Conservation (phyloP, 2,888 invertebrate species). For the Agrotis exclamationis region DNA sequence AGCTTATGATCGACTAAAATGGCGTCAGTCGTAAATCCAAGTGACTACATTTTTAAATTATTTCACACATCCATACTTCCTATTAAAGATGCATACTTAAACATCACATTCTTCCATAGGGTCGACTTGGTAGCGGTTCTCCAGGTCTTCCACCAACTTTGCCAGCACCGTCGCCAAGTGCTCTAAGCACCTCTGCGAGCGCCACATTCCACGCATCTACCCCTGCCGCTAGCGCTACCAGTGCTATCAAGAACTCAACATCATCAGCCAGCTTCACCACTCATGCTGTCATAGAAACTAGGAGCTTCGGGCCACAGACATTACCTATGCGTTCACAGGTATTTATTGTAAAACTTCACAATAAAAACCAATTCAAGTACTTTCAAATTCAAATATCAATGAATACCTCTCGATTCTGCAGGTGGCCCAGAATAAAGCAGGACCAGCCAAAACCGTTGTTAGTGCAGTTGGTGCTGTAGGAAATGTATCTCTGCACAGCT, state of each 20-base stretch:
- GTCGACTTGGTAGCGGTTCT: constrained; percentile 86
- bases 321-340: constrained; percentile 89
- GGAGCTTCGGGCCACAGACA: constrained; percentile 89
- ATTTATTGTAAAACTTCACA: constrained; percentile 23
- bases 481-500: constrained; percentile 96
- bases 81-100: not conserved
- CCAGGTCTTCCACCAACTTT: constrained; percentile 94
- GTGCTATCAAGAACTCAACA: constrained; percentile 90
- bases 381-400: not conserved
- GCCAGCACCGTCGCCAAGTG: constrained; percentile 94
- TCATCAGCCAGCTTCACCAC: constrained; percentile 92
- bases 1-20: no score
- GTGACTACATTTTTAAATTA: not conserved
- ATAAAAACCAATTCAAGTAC: not conserved
- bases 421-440: constrained; percentile 87
- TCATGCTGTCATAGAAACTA: constrained; percentile 87
- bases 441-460: constrained; percentile 87
- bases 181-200: constrained; percentile 92
- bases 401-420: constrained; percentile 57
- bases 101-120: constrained; percentile 67
- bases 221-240: constrained; percentile 78
- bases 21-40: no score
- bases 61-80: not conserved
- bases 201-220: constrained; percentile 90
- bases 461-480: constrained; percentile 91